These are phyloP conservation scores for Eutolmus rufibarbis DNA, from an alignment of 2,888 invertebrate species.

Conservation along the genomic window DNA sequence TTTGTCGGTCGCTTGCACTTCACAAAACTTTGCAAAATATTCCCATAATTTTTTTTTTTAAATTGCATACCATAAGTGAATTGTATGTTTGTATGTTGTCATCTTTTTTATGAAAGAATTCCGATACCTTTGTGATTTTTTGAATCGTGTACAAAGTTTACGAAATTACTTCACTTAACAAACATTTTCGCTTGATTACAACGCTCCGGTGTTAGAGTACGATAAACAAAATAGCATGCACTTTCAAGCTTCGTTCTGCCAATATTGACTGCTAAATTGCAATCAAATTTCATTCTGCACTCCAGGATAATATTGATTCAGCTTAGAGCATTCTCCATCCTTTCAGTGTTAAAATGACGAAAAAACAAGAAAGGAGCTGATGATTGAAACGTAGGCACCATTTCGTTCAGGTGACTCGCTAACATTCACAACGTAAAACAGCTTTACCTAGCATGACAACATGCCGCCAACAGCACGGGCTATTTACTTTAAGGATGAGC, in stretches of 20 bases:
- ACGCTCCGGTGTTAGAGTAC: neutral
- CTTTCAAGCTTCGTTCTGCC: neutral
- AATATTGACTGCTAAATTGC: constrained; percentile 19
- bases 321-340: neutral
- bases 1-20: too few species aligned
- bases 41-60: too few species aligned
- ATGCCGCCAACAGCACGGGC: neutral
- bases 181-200: neutral
- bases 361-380: neutral
- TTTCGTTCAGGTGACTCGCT: neutral
- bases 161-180: neutral
- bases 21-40: too few species aligned
- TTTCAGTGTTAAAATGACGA: neutral
- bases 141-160: too few species aligned
- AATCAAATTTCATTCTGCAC: constrained; percentile 16
- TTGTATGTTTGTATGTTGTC: too few species aligned
- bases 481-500: neutral
- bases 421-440: neutral
- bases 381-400: neutral
- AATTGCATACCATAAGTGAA: too few species aligned
- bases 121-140: too few species aligned
- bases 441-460: neutral
- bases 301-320: neutral
- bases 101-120: too few species aligned
- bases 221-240: neutral